Evolutionary conservation across 2,888 invertebrate genomes (phyloP), one percentile per base, ranked within the genome.

Genomic region (Osmoderma eremita): DNA sequence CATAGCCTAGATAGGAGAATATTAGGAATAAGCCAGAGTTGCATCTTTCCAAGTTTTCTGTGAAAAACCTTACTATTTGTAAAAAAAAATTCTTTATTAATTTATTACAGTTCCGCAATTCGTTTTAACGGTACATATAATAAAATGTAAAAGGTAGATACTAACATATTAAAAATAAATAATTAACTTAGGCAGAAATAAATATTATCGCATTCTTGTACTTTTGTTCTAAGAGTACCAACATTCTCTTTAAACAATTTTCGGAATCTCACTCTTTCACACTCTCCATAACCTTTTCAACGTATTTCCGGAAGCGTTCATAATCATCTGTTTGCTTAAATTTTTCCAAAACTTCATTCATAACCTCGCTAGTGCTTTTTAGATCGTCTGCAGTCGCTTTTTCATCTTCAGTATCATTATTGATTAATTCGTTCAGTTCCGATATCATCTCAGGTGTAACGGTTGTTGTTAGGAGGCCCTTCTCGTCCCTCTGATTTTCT

Each of bases 331-430:
- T 24, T 12, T 61, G 30, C 10, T 61, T 61, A n/a, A 61, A 15
- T 45, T 61, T 61, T 30, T 45, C n/a, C 22, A 61, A 61, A n/a
- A 61, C 45, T 12, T 61, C 36, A 2, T 45, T 36, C 22, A 61
- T 45, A 13, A 61, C 10, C 12, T 61, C 30, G n/a, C 45, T 45
- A 8, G 58, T 45, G 4, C 18, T 30, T 36, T 45, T 41, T 6
- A 61, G 30, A 12, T 61, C 58, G 13, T 24, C 45, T 13, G 4
- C 20, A 6, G 41, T 41, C 15, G 39, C 4, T 42, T 42, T 45
- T 45, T 61, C 22, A 1, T 17, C n/a, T 18, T 65, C 18, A 12
- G 2, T 39, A 20, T 48, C 49, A 17, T 49, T 13, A 8, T 1
- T 6, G 20, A 15, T 12, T 30, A 15, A n/a, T 36, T 39, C 39